phyloP scores from a whole-genome alignment of 37 sponge, comb jelly and placozoan genomes.

The Crambe crambe region DNA sequence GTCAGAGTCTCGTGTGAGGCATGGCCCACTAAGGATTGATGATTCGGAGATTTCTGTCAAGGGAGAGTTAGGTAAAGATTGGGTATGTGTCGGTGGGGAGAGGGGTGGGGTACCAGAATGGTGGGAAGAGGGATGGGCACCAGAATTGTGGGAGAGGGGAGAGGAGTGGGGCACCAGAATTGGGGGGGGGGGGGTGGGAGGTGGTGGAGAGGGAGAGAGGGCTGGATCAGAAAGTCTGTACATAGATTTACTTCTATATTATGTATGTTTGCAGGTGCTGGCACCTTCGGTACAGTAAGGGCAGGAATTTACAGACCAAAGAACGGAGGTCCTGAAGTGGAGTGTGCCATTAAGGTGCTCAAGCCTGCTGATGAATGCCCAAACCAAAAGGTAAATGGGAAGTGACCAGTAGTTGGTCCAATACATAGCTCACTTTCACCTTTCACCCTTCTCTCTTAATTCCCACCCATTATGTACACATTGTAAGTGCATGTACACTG shows the following conservation, averaged over 20 bases:
- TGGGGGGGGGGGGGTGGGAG: not conserved
- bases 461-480: too few relatives aligned
- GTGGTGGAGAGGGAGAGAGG: too few relatives aligned
- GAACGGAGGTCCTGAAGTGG: conserved; percentile 49
- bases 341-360: conserved; percentile 73
- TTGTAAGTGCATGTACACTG: too few relatives aligned
- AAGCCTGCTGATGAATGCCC: conserved; percentile 54
- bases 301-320: conserved; percentile 60
- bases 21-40: conserved; percentile 72
- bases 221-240: too few relatives aligned
- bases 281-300: conserved; percentile 76
- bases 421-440: too few relatives aligned
- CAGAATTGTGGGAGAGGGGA: not conserved
- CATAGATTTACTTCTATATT: too few relatives aligned
- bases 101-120: conserved; percentile 1
- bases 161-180: not conserved
- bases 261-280: conserved; percentile 76
- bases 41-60: conserved; percentile 31
- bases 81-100: not conserved
- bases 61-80: conserved; percentile 53
- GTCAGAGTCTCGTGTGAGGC: conserved; percentile 26
- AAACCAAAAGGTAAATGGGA: conserved; percentile 46
- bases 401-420: too few relatives aligned
- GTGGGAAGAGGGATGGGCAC: too few relatives aligned
- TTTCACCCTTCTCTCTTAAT: too few relatives aligned